phyloP scores from a whole-genome alignment of 2,113 vertebrate species.

The Hypanus sabinus region DNA sequence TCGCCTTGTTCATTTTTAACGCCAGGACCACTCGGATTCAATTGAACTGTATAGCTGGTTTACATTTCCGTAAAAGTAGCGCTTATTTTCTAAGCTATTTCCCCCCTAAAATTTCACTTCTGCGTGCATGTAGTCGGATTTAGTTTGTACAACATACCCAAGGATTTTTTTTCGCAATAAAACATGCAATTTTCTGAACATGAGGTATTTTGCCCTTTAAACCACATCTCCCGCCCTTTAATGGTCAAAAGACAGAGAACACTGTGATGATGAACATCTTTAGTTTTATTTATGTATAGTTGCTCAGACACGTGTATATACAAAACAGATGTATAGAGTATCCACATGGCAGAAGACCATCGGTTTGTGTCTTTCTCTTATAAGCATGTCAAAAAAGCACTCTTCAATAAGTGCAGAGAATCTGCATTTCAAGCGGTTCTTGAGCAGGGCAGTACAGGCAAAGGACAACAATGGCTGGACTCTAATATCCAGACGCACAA shows the following conservation, averaged over 20 bases:
- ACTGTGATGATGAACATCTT: constrained; percentile 68
- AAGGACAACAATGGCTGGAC: constrained; percentile 67
- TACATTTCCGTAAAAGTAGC: neutral
- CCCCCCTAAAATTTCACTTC: neutral
- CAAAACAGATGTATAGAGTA: constrained; percentile 61
- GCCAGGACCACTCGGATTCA: neutral
- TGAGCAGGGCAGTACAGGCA: constrained; percentile 65
- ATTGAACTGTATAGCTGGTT: neutral
- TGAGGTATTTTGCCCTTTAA: neutral
- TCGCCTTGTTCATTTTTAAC: neutral
- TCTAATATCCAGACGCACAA: constrained; percentile 68
- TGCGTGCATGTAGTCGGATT: neutral
- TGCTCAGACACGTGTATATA: constrained; percentile 99
- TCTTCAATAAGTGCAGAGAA: constrained; percentile 71
- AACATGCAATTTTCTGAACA: neutral
- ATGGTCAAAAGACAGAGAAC: constrained; percentile 25
- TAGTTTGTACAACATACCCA: neutral
- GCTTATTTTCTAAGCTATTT: neutral
- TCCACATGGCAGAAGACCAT: constrained; percentile 62
- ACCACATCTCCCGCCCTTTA: constrained; percentile 20
- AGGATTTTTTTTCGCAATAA: neutral
- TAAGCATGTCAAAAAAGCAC: constrained; percentile 88
- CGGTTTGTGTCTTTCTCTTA: constrained; percentile 67
- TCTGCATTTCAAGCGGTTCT: constrained; percentile 48
- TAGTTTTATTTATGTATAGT: constrained; percentile 88